Evolutionary conservation across 2,113 vertebrate species (phyloP).

Genomic region (Strix aluco): DNA sequence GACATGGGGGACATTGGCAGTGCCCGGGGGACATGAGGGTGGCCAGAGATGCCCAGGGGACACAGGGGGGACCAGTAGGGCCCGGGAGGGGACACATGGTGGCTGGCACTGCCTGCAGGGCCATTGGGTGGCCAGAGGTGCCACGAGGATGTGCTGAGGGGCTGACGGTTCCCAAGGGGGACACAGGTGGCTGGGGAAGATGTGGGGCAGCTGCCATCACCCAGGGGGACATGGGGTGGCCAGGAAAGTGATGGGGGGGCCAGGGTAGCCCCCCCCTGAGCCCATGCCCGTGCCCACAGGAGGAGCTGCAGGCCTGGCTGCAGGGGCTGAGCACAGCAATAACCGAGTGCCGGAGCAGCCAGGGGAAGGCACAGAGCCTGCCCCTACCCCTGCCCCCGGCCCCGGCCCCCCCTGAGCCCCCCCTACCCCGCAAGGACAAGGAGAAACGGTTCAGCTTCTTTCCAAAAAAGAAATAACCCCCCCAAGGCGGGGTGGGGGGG

Average conservation of each 20-base stretch:
- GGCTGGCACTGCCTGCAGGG: neutral
- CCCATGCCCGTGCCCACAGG: constrained; percentile 60
- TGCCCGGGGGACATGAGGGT: neutral
- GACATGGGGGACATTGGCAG: neutral
- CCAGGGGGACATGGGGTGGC: neutral
- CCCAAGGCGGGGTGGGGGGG: too few relatives aligned
- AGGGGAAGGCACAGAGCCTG: constrained; percentile 81
- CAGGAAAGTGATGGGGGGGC: fast-evolving
- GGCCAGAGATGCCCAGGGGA: neutral
- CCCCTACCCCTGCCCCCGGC: constrained; percentile 82
- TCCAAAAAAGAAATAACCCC: constrained; percentile 89
- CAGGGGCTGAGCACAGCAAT: constrained; percentile 82
- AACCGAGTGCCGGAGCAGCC: constrained; percentile 74
- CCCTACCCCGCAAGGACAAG: constrained; percentile 82
- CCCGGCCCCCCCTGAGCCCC: constrained; percentile 54
- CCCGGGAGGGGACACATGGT: neutral
- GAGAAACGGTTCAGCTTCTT: constrained; percentile 91
- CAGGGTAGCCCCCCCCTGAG: neutral
- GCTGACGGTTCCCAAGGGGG: neutral
- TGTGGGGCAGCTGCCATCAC: neutral
- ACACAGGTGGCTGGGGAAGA: neutral
- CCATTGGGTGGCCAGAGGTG: neutral
- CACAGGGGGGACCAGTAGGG: too few relatives aligned
- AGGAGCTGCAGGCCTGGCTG: constrained; percentile 91
- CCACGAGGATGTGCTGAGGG: neutral